These are phyloP conservation scores for Dromococcyx pavoninus DNA, from an alignment of 2,797 vertebrate genomes.

Conservation along the genomic window DNA sequence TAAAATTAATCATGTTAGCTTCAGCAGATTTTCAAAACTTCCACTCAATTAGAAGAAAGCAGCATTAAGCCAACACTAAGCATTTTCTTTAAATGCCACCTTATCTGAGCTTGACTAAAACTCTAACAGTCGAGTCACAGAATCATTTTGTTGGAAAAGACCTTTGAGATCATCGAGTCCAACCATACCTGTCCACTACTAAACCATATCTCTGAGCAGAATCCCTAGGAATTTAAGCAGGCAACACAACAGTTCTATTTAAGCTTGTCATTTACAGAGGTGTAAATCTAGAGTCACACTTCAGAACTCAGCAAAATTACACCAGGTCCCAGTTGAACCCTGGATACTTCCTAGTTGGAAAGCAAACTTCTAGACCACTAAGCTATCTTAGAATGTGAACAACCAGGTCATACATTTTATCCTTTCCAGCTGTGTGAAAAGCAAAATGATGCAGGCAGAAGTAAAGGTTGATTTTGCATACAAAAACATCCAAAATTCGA, in stretches of 20 bases:
- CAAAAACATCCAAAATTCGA: not conserved
- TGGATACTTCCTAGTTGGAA: not conserved
- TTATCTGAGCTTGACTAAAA: not conserved
- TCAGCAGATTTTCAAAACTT: not conserved
- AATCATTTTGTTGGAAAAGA: too few relatives aligned
- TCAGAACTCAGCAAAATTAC: not conserved
- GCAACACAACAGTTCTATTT: not conserved
- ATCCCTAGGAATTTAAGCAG: not conserved
- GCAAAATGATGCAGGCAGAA: not conserved
- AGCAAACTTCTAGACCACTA: not conserved
- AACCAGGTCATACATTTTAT: fast-evolving
- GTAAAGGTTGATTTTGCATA: not conserved
- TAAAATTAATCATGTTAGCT: not conserved
- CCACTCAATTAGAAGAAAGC: not conserved
- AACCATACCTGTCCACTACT: too few relatives aligned
- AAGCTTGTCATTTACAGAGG: not conserved
- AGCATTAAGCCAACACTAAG: not conserved
- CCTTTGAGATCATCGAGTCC: too few relatives aligned
- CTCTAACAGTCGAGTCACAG: not conserved
- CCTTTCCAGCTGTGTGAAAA: not conserved
- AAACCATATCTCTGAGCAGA: too few relatives aligned
- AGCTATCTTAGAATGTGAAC: not conserved
- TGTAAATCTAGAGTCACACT: not conserved
- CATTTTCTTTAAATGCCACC: not conserved
- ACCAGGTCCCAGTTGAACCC: not conserved